These are phyloP conservation scores for Eremophila alpestris DNA, from an alignment of 2,797 vertebrate species.

Conservation along the genomic window DNA sequence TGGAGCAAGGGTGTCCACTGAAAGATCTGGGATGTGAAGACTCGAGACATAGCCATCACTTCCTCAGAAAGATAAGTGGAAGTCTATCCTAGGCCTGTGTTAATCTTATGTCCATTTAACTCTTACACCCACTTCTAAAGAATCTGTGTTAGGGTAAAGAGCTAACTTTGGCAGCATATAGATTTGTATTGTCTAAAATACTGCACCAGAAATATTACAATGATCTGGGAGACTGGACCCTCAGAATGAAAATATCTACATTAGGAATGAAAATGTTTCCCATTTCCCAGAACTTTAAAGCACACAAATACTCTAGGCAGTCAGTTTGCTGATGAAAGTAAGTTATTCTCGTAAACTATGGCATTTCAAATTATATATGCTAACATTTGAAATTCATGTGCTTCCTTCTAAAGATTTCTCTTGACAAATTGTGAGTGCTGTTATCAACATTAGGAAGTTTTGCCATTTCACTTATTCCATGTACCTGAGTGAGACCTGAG, in stretches of 20 bases:
- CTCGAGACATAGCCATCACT: fast-evolving
- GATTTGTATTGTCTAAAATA: not conserved
- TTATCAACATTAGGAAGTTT: constrained; percentile 24
- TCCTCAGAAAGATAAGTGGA: not conserved
- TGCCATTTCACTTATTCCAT: not conserved
- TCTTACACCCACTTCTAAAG: not conserved
- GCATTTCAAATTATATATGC: constrained; percentile 13
- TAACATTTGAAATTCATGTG: constrained; percentile 33
- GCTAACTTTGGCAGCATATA: not conserved
- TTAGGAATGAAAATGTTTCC: constrained; percentile 57
- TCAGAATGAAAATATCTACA: constrained; percentile 34
- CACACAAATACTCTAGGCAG: constrained; percentile 17
- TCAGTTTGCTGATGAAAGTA: not conserved
- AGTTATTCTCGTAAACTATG: not conserved
- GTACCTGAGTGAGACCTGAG: not conserved
- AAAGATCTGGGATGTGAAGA: not conserved
- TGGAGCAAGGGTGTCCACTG: not conserved
- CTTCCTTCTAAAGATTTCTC: constrained; percentile 45
- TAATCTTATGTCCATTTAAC: not conserved
- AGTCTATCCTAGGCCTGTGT: not conserved
- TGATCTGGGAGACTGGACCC: not conserved
- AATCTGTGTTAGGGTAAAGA: not conserved
- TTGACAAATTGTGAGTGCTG: constrained; percentile 20
- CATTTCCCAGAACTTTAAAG: constrained; percentile 39
- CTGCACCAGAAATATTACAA: constrained; percentile 18